A percentile compares a stretch with the other conserved stretches of the same genome.
These are phyloP conservation scores for Rhopalosiphum maidis DNA, from an alignment of 1,140 invertebrate species.

Conservation along the genomic window DNA sequence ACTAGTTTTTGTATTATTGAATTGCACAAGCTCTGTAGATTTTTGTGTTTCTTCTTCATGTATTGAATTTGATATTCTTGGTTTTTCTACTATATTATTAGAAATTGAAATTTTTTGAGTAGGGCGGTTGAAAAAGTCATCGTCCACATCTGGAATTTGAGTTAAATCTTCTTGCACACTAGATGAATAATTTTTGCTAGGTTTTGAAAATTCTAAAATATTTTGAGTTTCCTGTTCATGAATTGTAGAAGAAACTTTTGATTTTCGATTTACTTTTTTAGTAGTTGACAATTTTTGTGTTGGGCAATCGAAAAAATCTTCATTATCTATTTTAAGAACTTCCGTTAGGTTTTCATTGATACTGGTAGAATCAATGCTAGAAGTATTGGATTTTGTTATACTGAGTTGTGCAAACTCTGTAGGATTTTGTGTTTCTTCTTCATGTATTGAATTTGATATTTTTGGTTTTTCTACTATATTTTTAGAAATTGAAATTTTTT, in stretches of 20 bases:
- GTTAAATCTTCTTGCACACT: background rate
- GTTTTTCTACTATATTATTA: too few species aligned
- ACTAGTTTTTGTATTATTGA: too few species aligned
- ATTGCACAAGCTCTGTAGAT: too few species aligned
- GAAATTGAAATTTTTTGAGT: background rate
- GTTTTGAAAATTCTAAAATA: background rate
- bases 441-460: background rate
- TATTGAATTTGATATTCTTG: too few species aligned
- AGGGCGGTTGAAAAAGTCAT: conserved; percentile 19
- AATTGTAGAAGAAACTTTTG: background rate
- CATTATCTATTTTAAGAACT: background rate
- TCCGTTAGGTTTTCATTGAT: background rate
- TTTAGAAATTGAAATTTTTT: background rate
- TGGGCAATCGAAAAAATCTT: conserved; percentile 36
- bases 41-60: too few species aligned
- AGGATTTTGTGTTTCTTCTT: background rate
- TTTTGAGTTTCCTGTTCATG: conserved; percentile 4
- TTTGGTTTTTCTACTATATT: background rate
- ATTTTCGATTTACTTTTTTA: background rate
- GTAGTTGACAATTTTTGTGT: background rate
- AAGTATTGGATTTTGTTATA: background rate
- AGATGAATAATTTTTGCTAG: background rate
- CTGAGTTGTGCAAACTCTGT: background rate
- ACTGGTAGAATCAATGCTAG: background rate
- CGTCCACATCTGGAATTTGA: background rate